Evolutionary conservation across 2,888 invertebrate genomes (phyloP), one percentile per base, ranked within the genome.

Genomic region (Taphrorychus bicolor): DNA sequence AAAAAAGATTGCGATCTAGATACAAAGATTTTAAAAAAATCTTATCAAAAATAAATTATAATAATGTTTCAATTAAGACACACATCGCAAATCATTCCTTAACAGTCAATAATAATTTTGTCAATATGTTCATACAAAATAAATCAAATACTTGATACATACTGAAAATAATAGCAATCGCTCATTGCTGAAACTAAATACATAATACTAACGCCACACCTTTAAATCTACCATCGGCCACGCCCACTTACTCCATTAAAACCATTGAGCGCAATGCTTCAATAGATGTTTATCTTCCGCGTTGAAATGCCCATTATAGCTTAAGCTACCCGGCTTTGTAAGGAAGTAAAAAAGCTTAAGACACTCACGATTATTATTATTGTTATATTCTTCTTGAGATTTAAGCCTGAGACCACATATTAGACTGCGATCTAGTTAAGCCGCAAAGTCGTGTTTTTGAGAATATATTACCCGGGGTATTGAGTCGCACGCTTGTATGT

Each of bases 381-480:
- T 56, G 56, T 48, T 56, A 45, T 7, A 32, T 62, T 62, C 62
- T 62, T 62, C 32, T 48, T 48, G 54, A 52, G 64, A 45, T 14
- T 45, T 45, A 45, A 16, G 32, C 17, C 45, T n/a, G 19, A 52
- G 22, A 59, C 48, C 58, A 52, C 65, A 59, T 59, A 48, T 64
- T 64, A 64, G 41, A 49, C 57, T 52, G 52, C 59, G 66, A 66
- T 66, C 66, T 49, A 56, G 59, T 66, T 60, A 66, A 66, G 66
- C 66, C 23, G 54, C 56, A 56, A 56, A 54, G 60, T 51, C 59
- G 56, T 66, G 66, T 66, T 54, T 66, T 66, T 23, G 56, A 60
- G 56, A 60, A 66, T 66, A 66, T 65, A 65, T 65, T 66, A 56
- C 60, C 24, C n/a, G 17, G 18, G 54, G 65, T 53, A 65, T 59